phyloP scores from a whole-genome alignment of 2,113 vertebrate genomes.

The Brachyistius frenatus region DNA sequence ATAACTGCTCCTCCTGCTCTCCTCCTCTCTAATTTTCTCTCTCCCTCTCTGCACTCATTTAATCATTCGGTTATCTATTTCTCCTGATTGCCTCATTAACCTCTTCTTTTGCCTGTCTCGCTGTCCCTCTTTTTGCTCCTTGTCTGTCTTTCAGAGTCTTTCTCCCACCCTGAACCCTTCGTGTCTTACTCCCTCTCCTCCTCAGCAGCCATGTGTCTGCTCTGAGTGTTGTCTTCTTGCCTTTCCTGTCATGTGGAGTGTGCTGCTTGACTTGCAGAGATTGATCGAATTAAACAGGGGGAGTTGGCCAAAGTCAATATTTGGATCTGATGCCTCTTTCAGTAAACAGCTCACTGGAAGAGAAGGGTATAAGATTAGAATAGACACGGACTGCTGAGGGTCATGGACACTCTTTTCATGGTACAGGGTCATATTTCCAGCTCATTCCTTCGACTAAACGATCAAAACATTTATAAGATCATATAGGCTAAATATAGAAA shows the following conservation, averaged over 20 bases:
- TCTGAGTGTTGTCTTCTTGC: conserved; percentile 32
- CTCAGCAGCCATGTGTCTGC: conserved; percentile 10
- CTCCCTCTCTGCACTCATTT: conserved; percentile 55
- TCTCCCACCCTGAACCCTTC: conserved; percentile 4
- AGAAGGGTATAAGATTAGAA: conserved; percentile 54
- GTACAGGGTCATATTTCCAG: not conserved
- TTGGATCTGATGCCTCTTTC: conserved; percentile 79
- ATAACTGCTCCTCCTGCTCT: conserved; percentile 77
- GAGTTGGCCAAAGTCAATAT: conserved; percentile 79
- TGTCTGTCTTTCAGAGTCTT: conserved; percentile 31
- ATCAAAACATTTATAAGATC: conserved; percentile 8
- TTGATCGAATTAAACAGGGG: conserved; percentile 80
- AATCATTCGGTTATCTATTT: conserved; percentile 78
- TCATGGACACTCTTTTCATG: not conserved
- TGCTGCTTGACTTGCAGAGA: conserved; percentile 59
- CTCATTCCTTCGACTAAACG: not conserved
- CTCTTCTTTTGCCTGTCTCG: conserved; percentile 63
- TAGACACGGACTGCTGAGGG: conserved; percentile 41
- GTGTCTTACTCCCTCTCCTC: conserved; percentile 15
- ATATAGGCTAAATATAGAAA: not conserved
- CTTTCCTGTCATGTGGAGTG: conserved; percentile 58
- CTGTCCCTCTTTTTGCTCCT: conserved; percentile 4
- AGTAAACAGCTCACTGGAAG: conserved; percentile 70
- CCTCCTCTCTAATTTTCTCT: conserved; percentile 75
- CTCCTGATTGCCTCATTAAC: conserved; percentile 81